Conservation (phyloP, 2,888 invertebrate species). For the Chromoteleia sp. region DNA sequence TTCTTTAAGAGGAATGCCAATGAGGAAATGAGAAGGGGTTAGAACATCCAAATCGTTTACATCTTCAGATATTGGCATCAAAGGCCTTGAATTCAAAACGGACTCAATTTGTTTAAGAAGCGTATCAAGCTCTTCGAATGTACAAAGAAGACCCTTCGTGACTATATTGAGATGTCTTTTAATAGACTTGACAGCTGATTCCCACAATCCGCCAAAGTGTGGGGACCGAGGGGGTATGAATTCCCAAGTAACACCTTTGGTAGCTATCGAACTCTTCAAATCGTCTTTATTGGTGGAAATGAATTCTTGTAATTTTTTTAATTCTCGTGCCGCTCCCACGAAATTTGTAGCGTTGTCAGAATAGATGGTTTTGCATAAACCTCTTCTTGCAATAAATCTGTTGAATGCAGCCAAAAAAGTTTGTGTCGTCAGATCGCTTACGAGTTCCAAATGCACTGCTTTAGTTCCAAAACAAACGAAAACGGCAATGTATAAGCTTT, state of each 20-base stretch:
- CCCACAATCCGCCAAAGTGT: background rate
- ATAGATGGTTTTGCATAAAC: background rate
- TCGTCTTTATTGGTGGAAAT: too few relatives aligned
- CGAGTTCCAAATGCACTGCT: background rate
- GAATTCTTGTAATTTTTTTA: too few relatives aligned
- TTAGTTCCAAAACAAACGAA: background rate
- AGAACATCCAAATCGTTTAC: background rate
- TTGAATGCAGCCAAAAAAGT: background rate
- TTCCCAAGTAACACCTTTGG: too few relatives aligned
- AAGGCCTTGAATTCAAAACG: constrained; percentile 8
- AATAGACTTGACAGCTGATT: background rate
- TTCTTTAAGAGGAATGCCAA: background rate
- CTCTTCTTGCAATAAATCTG: background rate
- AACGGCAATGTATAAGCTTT: background rate
- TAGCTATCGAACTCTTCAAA: too few relatives aligned
- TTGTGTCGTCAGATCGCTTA: background rate
- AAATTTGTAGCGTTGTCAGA: too few relatives aligned
- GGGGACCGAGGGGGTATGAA: background rate
- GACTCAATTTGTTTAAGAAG: constrained; percentile 21
- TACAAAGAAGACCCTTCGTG: constrained; percentile 62
- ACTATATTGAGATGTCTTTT: constrained; percentile 35
- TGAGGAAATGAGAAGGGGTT: constrained; percentile 1
- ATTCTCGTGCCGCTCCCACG: too few relatives aligned
- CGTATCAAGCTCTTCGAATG: constrained; percentile 1
- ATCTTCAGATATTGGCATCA: constrained; percentile 2